Evolutionary conservation across 2,888 invertebrate genomes (phyloP).

Genomic region (Agrenia bidenticulata): DNA sequence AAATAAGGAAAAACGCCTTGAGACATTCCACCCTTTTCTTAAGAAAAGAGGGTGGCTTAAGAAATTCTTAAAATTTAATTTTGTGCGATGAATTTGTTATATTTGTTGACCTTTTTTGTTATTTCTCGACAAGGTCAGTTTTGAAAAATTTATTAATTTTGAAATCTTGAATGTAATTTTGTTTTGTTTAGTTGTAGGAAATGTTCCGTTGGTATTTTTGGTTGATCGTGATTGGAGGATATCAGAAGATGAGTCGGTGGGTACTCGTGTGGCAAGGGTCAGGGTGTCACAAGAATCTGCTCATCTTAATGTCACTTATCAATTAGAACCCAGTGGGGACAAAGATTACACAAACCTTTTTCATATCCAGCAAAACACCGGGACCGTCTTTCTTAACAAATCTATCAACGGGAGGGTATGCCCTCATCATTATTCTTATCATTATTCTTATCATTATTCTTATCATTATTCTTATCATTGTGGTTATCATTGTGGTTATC

Average conservation of each 20-base stretch:
- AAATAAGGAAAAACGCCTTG: too few relatives aligned
- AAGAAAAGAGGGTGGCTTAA: too few relatives aligned
- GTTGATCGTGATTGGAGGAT: constrained; percentile 65
- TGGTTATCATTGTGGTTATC: constrained; percentile 18
- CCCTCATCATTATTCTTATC: not conserved
- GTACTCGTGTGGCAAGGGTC: constrained; percentile 59
- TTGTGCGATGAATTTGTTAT: too few relatives aligned
- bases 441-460: not conserved
- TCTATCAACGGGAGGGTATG: not conserved
- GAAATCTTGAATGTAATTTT: too few relatives aligned
- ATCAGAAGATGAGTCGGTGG: constrained; percentile 70
- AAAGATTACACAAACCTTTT: not conserved
- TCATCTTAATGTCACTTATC: constrained; percentile 27
- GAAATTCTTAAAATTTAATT: too few relatives aligned
- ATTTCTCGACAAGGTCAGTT: too few relatives aligned
- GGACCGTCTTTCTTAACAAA: not conserved
- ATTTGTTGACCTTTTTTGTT: too few relatives aligned
- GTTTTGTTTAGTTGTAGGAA: too few relatives aligned
- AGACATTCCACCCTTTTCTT: too few relatives aligned
- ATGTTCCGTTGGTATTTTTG: not conserved
- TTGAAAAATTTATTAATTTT: too few relatives aligned
- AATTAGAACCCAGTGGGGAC: constrained; percentile 14
- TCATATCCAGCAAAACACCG: not conserved
- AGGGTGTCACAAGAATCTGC: not conserved
- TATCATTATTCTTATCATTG: not conserved